A percentile compares a stretch with the other conserved stretches of the same genome.
Conservation (phyloP, 2,113 vertebrate genomes). For the Mustela nigripes region DNA sequence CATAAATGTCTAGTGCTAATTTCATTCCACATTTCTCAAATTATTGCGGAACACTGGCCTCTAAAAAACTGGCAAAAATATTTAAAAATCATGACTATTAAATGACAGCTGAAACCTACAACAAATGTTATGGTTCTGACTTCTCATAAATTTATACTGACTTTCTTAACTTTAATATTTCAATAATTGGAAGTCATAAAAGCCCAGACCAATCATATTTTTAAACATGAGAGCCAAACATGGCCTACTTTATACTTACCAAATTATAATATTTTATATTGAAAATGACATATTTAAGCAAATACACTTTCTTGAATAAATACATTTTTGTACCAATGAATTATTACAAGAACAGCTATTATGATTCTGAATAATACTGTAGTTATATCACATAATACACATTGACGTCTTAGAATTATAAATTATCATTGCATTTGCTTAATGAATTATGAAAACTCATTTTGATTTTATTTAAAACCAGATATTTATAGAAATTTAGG, state of each 20-base stretch:
- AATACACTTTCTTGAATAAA: background rate
- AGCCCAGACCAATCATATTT: background rate
- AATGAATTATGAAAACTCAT: background rate
- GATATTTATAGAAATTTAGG: background rate
- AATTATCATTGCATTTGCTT: background rate
- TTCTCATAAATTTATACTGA: background rate
- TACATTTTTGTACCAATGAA: background rate
- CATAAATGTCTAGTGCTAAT: background rate
- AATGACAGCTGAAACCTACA: background rate
- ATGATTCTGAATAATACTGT: background rate
- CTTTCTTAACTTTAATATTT: background rate
- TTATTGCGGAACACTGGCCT: background rate
- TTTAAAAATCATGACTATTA: background rate
- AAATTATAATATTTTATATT: background rate
- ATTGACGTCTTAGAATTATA: background rate
- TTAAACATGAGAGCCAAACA: background rate
- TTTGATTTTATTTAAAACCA: background rate
- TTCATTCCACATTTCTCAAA: background rate
- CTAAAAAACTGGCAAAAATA: background rate
- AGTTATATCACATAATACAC: background rate
- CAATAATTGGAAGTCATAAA: background rate
- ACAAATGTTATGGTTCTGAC: background rate
- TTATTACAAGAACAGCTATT: background rate
- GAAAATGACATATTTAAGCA: background rate
- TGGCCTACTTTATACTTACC: background rate